Evolutionary conservation across 2,888 invertebrate species (phyloP), one percentile per base, ranked within the genome.

Genomic region (Pimpla rufipes): DNA sequence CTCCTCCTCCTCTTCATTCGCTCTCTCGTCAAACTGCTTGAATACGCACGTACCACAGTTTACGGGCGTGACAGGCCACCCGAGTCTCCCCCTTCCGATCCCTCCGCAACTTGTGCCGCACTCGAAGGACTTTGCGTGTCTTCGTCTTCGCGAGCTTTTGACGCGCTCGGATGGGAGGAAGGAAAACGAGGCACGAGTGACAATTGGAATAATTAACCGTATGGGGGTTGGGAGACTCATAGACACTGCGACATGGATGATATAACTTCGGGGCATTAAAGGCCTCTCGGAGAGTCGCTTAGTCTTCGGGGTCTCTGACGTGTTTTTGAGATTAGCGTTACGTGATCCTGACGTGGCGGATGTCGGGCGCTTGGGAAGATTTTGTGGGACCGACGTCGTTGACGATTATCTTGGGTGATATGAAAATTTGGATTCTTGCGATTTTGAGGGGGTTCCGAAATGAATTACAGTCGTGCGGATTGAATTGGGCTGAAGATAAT

Each of bases 11-110:
- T 29, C 29, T 5, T 81, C 29, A 52, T 57, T 55, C 77, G 40
- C 74, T 73, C 74, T 73, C 67, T 82, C 59, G 71, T 80, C 80
- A 59, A 71, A 74, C 62, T 62, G 40, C 55, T 78, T 40, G 66
- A 78, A 70, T 57, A 84, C 81, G 81, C 70, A 75, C 83, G 81
- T 78, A 84, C 64, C 37, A 70, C 68, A 78, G 64, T 81, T 84
- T 81, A 81, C 81, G 59, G 84, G 80, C 85, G 83, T 84, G 84
- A 83, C 84, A 83, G 81, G 80, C 74, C 73, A 74, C 73, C 57
- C n/a, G 29, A 29, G 29, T 29, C 29, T 29, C 29, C 5, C 29
- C 5, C 29, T 29, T n/a, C n/a, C n/a, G n/a, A n/a, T n/a, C 29
- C 5, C 29, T 29, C 29, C 5, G 68, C 78, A n/a, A n/a, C n/a